Conservation (phyloP, 2,888 invertebrate species). For the Caenorhabditis panamensis region DNA sequence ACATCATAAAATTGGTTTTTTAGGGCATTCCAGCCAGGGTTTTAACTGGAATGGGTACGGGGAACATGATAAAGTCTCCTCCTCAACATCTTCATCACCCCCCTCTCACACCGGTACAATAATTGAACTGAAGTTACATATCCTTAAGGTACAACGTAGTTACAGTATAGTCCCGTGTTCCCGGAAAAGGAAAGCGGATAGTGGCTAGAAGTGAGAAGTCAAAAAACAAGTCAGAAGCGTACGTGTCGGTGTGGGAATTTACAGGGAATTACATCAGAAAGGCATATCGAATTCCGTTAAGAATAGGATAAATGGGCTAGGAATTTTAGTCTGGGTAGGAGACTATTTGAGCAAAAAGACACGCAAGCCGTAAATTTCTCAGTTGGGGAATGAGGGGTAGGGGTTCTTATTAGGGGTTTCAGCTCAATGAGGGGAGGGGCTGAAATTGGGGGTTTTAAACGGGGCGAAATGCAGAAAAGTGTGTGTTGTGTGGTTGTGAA, state of each 20-base stretch:
- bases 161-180: no score
- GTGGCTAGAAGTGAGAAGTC: neutral
- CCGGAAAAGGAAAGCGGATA: neutral
- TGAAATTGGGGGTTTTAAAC: neutral
- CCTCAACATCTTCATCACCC: slow-evolving; percentile 20
- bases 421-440: slow-evolving; percentile 1
- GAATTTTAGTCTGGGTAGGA: neutral
- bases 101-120: slow-evolving; percentile 49
- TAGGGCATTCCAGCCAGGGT: neutral
- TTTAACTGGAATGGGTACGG: slow-evolving; percentile 3
- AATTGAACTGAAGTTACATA: slow-evolving; percentile 14
- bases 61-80: slow-evolving; percentile 7
- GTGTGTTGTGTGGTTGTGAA: neutral
- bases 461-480: neutral
- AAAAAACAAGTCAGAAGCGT: no score
- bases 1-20: neutral
- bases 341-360: neutral
- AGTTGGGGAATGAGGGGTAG: neutral
- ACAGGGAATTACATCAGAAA: no score
- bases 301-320: no score
- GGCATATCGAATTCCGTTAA: no score
- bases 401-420: neutral
- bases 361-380: neutral
- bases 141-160: neutral
- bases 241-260: no score